phyloP scores from a whole-genome alignment of 2,113 vertebrate genomes.

The Rutilus rutilus region DNA sequence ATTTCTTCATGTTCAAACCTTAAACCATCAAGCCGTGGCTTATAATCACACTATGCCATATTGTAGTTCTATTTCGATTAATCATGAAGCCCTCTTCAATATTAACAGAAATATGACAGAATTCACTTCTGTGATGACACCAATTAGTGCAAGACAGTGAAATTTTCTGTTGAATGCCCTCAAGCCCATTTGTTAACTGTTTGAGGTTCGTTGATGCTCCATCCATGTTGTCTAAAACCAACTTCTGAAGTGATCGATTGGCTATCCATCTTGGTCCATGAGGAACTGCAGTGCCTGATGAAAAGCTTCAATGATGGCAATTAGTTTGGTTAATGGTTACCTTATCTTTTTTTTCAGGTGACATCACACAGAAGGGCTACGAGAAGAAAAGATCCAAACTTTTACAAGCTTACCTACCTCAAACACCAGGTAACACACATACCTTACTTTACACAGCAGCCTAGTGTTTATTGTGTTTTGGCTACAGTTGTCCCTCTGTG shows the following conservation, averaged over 20 bases:
- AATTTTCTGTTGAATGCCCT: not conserved
- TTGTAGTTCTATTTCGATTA: not conserved
- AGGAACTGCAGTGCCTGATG: not conserved
- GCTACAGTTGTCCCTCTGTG: constrained; percentile 9
- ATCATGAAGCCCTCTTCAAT: not conserved
- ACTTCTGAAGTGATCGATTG: not conserved
- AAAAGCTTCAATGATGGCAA: not conserved
- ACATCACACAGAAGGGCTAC: constrained; percentile 59
- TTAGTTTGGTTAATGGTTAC: not conserved
- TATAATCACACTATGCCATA: not conserved
- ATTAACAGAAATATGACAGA: not conserved
- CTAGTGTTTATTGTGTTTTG: not conserved
- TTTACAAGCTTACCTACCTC: constrained; percentile 53
- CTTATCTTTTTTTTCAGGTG: constrained; percentile 36
- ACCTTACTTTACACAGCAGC: not conserved
- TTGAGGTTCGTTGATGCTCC: not conserved
- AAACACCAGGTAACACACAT: constrained; percentile 46
- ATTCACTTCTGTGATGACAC: not conserved
- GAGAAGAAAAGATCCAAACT: constrained; percentile 60
- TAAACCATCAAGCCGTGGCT: not conserved
- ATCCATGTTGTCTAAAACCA: not conserved
- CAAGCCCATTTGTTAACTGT: not conserved
- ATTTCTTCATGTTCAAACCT: not conserved
- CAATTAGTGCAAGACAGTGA: not conserved
- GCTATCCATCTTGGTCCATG: not conserved